Conservation (phyloP, 2,797 vertebrate genomes). For the Pelodytes ibericus region DNA sequence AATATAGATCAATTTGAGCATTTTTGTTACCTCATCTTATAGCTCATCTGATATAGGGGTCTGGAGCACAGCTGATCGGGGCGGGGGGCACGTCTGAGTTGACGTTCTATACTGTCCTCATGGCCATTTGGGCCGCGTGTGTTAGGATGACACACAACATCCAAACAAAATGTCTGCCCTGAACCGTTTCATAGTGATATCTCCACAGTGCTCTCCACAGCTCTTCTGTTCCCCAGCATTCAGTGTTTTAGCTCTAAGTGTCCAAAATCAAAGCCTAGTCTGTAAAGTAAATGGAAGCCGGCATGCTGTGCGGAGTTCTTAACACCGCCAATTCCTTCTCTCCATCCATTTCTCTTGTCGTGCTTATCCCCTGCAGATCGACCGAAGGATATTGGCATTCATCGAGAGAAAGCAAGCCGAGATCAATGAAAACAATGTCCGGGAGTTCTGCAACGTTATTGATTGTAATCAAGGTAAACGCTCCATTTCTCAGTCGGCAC, state of each 20-base stretch:
- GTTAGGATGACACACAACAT: too few species aligned
- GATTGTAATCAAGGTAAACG: constrained; percentile 99
- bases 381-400: constrained; percentile 99
- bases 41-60: too few species aligned
- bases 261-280: constrained; percentile 47
- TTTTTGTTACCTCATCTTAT: too few species aligned
- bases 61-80: too few species aligned
- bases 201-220: constrained; percentile 9
- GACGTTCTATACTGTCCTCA: too few species aligned
- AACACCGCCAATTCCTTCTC: constrained; percentile 11
- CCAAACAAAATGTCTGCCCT: not conserved
- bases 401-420: constrained; percentile 99
- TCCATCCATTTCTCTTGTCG: constrained; percentile 19
- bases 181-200: not conserved
- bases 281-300: constrained; percentile 22
- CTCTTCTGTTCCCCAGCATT: constrained; percentile 27
- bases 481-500: constrained; percentile 44
- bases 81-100: too few species aligned
- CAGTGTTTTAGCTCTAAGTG: constrained; percentile 17
- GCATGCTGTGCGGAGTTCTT: constrained; percentile 35
- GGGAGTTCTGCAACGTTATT: constrained; percentile 99
- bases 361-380: constrained; percentile 83
- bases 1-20: too few species aligned
- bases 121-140: too few species aligned
- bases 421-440: constrained; percentile 99